Percentiles rank a stretch among this genome's conserved stretches.
These are phyloP conservation scores for Pyxicephalus adspersus DNA, from an alignment of 2,113 vertebrate species.

Conservation along the genomic window DNA sequence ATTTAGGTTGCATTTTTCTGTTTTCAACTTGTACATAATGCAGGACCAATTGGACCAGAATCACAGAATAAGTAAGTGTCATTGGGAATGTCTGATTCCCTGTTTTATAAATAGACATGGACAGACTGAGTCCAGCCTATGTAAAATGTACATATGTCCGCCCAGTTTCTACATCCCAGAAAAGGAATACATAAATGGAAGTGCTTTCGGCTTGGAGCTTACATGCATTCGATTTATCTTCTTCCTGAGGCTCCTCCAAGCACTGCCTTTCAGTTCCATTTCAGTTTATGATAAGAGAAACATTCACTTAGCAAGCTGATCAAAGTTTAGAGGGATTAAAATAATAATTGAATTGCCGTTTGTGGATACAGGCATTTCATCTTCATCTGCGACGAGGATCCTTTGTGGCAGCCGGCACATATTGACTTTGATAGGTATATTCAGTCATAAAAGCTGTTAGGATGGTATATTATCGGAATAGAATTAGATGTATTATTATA, in stretches of 20 bases:
- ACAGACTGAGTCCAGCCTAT: too few species aligned
- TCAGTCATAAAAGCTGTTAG: neutral
- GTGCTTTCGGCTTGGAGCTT: neutral
- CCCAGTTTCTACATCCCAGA: too few species aligned
- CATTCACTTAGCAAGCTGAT: constrained; percentile 11
- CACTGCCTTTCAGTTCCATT: neutral
- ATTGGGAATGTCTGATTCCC: too few species aligned
- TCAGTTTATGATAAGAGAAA: constrained; percentile 20
- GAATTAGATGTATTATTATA: too few species aligned
- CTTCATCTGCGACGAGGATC: too few species aligned
- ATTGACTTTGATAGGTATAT: neutral
- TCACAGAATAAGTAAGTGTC: too few species aligned
- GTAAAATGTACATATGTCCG: too few species aligned
- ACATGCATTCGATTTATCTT: neutral
- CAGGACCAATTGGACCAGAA: too few species aligned
- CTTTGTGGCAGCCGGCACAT: neutral
- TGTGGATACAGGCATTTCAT: neutral
- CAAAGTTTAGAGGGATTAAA: constrained; percentile 23
- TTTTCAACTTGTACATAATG: too few species aligned
- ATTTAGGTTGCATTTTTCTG: too few species aligned
- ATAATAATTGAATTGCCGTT: constrained; percentile 12
- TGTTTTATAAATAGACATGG: too few species aligned
- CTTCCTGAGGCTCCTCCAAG: neutral
- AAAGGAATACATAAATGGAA: neutral
- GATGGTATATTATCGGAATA: neutral